Percentiles rank a stretch among this genome's conserved stretches.
phyloP scores from a whole-genome alignment of 2,797 vertebrate genomes.

The Alcedo atthis region DNA sequence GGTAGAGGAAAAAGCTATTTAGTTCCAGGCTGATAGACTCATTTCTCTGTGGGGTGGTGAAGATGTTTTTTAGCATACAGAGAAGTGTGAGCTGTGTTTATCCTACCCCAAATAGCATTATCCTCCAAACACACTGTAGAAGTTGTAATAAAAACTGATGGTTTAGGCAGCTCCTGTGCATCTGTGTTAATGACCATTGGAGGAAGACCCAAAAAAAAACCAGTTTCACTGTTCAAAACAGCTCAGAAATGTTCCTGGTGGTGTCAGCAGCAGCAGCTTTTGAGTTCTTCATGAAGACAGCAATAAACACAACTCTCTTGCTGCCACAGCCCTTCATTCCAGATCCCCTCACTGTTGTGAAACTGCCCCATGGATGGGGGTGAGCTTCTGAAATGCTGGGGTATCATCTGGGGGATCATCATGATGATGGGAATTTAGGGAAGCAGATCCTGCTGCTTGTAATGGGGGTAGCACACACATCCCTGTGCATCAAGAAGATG shows the following conservation, averaged over 20 bases:
- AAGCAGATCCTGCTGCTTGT: constrained; percentile 37
- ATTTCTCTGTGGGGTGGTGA: neutral
- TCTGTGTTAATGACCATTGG: neutral
- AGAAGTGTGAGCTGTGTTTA: neutral
- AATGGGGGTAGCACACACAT: constrained; percentile 13
- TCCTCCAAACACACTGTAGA: neutral
- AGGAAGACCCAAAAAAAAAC: neutral
- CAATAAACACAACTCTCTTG: neutral
- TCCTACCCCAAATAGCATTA: neutral
- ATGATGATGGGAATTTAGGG: constrained; percentile 50
- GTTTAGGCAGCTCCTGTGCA: neutral
- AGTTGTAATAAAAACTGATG: neutral
- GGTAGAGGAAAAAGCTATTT: neutral
- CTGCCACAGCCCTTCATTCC: neutral
- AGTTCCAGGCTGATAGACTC: neutral
- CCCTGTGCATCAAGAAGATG: neutral
- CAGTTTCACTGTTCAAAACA: neutral
- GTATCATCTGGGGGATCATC: constrained; percentile 19
- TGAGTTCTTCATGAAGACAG: neutral
- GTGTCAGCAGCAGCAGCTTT: neutral
- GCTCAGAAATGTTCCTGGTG: neutral
- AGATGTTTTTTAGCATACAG: neutral
- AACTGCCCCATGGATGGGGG: neutral
- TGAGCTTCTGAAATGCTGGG: constrained; percentile 28
- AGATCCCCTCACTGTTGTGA: neutral